Percentiles rank a stretch among this genome's conserved stretches.
These are phyloP conservation scores for Gnatocerus cornutus DNA, from an alignment of 2,888 invertebrate species.

Conservation along the genomic window DNA sequence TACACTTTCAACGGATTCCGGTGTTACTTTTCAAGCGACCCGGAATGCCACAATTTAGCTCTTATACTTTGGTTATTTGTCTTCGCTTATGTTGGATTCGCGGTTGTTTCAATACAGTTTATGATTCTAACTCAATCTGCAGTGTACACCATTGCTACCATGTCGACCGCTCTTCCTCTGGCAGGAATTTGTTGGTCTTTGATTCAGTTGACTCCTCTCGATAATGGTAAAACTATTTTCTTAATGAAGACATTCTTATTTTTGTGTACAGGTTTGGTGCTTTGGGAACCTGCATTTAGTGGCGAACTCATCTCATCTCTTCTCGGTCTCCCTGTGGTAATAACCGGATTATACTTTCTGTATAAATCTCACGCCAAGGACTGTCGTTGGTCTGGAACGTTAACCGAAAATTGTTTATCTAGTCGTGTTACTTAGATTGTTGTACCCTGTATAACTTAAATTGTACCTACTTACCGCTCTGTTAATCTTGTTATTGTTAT, in stretches of 20 bases:
- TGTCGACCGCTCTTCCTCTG: constrained; percentile 73
- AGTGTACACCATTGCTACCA: constrained; percentile 74
- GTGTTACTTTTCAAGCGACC: constrained; percentile 63
- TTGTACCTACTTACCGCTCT: neutral
- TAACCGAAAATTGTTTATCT: constrained; percentile 54
- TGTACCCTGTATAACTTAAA: constrained; percentile 1
- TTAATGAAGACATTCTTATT: too few species aligned
- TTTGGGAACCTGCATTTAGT: constrained; percentile 75
- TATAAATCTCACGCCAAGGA: constrained; percentile 74
- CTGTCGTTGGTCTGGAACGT: constrained; percentile 59
- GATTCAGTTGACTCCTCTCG: constrained; percentile 71
- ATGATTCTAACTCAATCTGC: constrained; percentile 74
- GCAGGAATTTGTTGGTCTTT: constrained; percentile 76
- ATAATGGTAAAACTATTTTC: constrained; percentile 64
- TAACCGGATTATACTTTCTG: constrained; percentile 73
- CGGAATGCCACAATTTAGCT: constrained; percentile 65
- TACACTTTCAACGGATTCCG: constrained; percentile 66
- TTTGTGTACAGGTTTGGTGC: constrained; percentile 71
- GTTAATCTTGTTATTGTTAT: too few species aligned
- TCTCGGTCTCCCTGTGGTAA: constrained; percentile 75
- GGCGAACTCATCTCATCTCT: constrained; percentile 77
- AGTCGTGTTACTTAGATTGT: constrained; percentile 51
- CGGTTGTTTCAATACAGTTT: constrained; percentile 72
- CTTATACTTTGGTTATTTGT: constrained; percentile 62
- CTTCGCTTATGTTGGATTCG: constrained; percentile 69